Percentiles rank a stretch among this genome's conserved stretches.
Conservation (phyloP, 2,797 vertebrate genomes). For the Gambusia yucatana region DNA sequence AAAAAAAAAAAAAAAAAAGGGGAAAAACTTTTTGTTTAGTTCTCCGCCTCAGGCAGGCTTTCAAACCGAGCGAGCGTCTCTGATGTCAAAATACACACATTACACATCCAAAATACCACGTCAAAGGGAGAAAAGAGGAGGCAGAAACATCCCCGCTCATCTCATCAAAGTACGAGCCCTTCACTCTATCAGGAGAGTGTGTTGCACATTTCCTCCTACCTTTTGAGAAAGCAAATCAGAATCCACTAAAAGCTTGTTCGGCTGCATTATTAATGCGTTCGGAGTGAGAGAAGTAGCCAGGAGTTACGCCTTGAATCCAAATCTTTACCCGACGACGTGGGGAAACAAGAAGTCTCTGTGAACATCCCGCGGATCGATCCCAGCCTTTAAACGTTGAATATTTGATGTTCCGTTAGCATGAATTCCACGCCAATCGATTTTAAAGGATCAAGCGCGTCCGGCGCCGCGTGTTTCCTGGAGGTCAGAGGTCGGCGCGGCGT, state of each 20-base stretch:
- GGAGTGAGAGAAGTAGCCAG: conserved; percentile 49
- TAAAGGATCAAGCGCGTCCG: neutral
- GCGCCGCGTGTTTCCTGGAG: conserved; percentile 6
- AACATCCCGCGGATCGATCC: neutral
- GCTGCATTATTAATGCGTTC: conserved; percentile 77
- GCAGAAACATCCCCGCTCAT: conserved; percentile 41
- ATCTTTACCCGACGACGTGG: conserved; percentile 31
- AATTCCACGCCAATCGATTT: conserved; percentile 4
- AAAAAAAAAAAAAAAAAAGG: too few species aligned
- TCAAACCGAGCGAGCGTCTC: conserved; percentile 60
- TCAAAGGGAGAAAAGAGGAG: conserved; percentile 16
- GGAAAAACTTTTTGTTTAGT: conserved; percentile 73
- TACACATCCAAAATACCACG: conserved; percentile 59
- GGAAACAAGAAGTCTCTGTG: conserved; percentile 9
- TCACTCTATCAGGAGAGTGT: conserved; percentile 41
- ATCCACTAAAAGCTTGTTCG: conserved; percentile 68
- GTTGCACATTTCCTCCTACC: conserved; percentile 57
- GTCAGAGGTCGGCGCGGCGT: conserved; percentile 9
- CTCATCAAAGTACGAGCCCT: conserved; percentile 47
- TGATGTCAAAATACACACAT: conserved; percentile 67
- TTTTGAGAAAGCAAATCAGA: conserved; percentile 68
- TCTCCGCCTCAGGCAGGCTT: conserved; percentile 67
- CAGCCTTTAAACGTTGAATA: neutral
- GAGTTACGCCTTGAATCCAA: conserved; percentile 39
- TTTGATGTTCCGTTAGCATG: neutral